Conservation (phyloP, 2,797 vertebrate species). For the Anguilla pacifica region DNA sequence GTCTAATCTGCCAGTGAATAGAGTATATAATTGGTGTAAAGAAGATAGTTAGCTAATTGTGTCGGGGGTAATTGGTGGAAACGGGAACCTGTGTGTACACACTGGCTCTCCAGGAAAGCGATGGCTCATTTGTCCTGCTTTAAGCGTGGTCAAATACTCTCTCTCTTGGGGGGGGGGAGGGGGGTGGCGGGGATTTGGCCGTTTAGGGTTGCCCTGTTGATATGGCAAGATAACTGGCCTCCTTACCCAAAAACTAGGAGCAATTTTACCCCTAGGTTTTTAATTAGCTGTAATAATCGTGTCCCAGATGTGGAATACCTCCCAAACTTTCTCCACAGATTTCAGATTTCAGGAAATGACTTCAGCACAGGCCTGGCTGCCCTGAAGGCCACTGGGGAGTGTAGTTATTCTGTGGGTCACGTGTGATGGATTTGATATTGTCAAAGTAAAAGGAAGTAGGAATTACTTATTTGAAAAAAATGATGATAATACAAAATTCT, state of each 20-base stretch:
- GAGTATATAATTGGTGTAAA: background rate
- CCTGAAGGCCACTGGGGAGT: background rate
- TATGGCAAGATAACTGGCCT: conserved; percentile 12
- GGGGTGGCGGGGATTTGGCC: background rate
- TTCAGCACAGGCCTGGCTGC: background rate
- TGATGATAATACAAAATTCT: no score
- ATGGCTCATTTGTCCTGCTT: background rate
- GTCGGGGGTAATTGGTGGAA: no score
- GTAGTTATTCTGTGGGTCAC: background rate
- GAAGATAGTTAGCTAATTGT: no score
- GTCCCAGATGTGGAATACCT: background rate
- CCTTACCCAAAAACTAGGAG: conserved; percentile 26
- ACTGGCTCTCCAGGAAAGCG: no score
- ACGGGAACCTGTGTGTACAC: no score
- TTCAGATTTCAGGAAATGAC: conserved; percentile 21
- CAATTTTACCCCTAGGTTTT: conserved; percentile 1
- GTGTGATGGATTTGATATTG: background rate
- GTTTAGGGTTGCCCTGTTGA: background rate
- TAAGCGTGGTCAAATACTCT: background rate
- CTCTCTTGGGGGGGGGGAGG: background rate
- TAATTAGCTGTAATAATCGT: conserved; percentile 15
- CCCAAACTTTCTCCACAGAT: background rate
- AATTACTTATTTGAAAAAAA: no score
- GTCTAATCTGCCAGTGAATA: background rate
- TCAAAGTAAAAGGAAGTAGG: background rate